phyloP scores from a whole-genome alignment of 2,113 vertebrate genomes.

The Ornithorhynchus anatinus region DNA sequence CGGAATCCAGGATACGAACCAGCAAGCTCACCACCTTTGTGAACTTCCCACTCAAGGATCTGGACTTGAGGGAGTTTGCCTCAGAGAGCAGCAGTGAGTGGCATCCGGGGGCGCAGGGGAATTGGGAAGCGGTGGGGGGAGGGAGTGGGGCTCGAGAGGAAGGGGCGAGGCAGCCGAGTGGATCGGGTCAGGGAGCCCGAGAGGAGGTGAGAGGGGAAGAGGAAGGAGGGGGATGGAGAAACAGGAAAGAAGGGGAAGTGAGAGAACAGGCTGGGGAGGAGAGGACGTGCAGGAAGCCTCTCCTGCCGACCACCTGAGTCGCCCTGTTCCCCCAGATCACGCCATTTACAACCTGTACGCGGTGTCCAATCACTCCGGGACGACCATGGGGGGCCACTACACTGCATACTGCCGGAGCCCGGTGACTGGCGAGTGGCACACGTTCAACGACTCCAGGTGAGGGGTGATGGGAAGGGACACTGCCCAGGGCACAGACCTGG shows the following conservation, averaged over 20 bases:
- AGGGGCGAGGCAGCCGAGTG: neutral
- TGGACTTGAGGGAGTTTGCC: conserved; percentile 91
- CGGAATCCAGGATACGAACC: conserved; percentile 84
- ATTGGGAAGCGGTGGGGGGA: neutral
- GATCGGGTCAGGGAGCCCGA: neutral
- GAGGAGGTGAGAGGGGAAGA: neutral
- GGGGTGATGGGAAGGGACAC: too few relatives aligned
- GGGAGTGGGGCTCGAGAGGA: neutral
- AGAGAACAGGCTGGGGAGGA: neutral
- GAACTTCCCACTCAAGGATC: conserved; percentile 91
- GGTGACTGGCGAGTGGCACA: conserved; percentile 88
- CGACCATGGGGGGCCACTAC: conserved; percentile 93
- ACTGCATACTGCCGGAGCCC: conserved; percentile 94
- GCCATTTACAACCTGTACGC: conserved; percentile 92
- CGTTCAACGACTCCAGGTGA: conserved; percentile 93
- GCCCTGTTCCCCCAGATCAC: conserved; percentile 71
- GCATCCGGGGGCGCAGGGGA: neutral
- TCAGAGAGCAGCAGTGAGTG: conserved; percentile 86
- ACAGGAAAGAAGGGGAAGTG: neutral
- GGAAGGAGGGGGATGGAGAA: neutral
- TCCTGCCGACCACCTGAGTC: neutral
- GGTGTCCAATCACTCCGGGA: conserved; percentile 95
- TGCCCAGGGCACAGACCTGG: too few relatives aligned
- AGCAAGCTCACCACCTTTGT: conserved; percentile 94
- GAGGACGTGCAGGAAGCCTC: accelerated